Base-by-base conservation (phyloP, 2,888 invertebrate genomes). In the Himalopsyche anomala region DNA sequence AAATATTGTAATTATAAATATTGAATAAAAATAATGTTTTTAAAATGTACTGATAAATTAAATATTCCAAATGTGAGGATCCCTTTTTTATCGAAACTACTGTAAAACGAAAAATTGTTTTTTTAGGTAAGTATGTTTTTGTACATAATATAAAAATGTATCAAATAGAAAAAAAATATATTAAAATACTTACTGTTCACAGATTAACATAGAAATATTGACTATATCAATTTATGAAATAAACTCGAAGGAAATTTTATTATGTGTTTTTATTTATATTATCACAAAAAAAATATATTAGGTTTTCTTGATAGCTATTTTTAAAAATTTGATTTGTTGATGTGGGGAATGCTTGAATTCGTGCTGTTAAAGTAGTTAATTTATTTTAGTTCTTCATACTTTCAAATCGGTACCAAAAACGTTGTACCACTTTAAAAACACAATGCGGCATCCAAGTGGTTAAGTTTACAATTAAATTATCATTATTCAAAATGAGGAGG, bases 181-280 rank as follows among this genome's bases (percentile, higher is more conserved):
- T 80, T 81, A 19, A 45, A 62, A 28, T 80, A 54, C 40, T 81
- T 45, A 84, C 62, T 84, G 84, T 84, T 84, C 42, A 84, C 80
- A 80, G 55, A 84, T 80, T 38, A 80, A 84, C 45, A 81, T 81
- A 81, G 81, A 81, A 55, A 38, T 84, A 84, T 84, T 84, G 45
- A 84, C 80, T 56, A 84, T 84, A 81, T 81, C 84, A 81, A 84
- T 80, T 81, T 80, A 80, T 84, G 55, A 84, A 84, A 81, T 81
- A 84, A 84, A 84, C 62, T 55, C 80, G 19, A 28, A 42, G 42
- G 51, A 80, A 80, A 80, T 80, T 80, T 80, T 80, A 19, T 3
- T 2, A 40, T 5, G 38, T 80, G 51, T 80, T 80, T 80, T 42
- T 12, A n/a, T 80, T 45, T 45, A 40, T 5, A 5, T 40, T n/a